Conservation (phyloP, 2,113 vertebrate genomes). For the Megaceryle torquata region DNA sequence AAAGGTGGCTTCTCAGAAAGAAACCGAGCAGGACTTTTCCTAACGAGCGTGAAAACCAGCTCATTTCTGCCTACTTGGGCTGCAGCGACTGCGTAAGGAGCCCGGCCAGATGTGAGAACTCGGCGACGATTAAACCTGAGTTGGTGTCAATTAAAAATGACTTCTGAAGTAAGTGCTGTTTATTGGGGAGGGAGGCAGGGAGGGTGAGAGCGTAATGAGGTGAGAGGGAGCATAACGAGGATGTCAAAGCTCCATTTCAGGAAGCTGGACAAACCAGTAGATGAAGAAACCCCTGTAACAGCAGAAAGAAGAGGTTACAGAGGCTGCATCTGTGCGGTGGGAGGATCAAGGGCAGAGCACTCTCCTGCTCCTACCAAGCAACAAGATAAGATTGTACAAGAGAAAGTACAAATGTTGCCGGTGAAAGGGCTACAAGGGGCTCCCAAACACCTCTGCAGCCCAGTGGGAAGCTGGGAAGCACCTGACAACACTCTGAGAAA, state of each 20-base stretch:
- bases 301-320: background rate
- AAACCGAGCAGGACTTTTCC: background rate
- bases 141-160: background rate
- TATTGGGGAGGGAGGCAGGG: background rate
- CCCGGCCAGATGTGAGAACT: background rate
- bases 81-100: accelerated
- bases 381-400: background rate
- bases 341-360: background rate
- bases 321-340: background rate
- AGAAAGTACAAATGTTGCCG: background rate
- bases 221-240: background rate
- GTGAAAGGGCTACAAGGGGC: accelerated
- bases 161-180: background rate
- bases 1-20: background rate
- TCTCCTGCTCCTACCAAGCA: background rate
- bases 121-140: background rate
- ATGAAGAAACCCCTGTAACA: background rate
- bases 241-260: background rate
- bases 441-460: background rate
- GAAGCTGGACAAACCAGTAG: background rate
- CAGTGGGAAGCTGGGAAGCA: background rate
- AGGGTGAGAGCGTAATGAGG: background rate
- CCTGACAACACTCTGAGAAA: background rate
- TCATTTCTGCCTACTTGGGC: background rate
- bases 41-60: accelerated